A percentile compares a stretch with the other conserved stretches of the same genome.
Evolutionary conservation across 2,888 invertebrate species (phyloP).

Genomic region (Tiphia femorata): DNA sequence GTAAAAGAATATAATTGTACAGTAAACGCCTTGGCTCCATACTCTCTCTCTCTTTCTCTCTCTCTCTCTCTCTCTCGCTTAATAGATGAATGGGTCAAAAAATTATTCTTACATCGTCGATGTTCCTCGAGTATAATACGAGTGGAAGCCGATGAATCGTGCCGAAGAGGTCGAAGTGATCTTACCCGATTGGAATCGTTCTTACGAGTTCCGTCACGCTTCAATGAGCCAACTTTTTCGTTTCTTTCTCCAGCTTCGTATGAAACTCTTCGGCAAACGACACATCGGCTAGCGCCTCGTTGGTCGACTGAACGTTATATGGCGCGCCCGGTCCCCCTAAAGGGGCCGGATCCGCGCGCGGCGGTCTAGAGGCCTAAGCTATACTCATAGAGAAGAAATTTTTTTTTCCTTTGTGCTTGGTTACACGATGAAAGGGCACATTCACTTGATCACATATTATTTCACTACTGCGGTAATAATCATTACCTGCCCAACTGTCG

Average conservation of each 20-base stretch:
- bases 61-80: constrained; percentile 11
- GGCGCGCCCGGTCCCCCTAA: constrained; percentile 17
- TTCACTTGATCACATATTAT: constrained; percentile 65
- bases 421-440: constrained; percentile 65
- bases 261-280: too few species aligned
- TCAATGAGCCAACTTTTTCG: too few species aligned
- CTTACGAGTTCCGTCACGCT: too few species aligned
- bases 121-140: constrained; percentile 21
- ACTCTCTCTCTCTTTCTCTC: constrained; percentile 6
- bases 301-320: constrained; percentile 20
- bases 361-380: constrained; percentile 29
- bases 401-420: constrained; percentile 59
- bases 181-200: too few species aligned
- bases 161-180: too few species aligned
- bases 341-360: constrained; percentile 22
- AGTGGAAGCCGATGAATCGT: constrained; percentile 18
- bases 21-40: constrained; percentile 49
- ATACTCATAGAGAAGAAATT: constrained; percentile 44
- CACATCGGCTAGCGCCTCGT: constrained; percentile 14
- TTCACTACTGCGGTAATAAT: constrained; percentile 57
- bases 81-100: constrained; percentile 24
- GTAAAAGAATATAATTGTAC: constrained; percentile 60
- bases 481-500: constrained; percentile 13
- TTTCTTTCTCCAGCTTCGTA: too few species aligned
- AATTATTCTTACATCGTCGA: constrained; percentile 25